phyloP scores from a whole-genome alignment of 2,888 invertebrate genomes.

The Heliothis peltigera region DNA sequence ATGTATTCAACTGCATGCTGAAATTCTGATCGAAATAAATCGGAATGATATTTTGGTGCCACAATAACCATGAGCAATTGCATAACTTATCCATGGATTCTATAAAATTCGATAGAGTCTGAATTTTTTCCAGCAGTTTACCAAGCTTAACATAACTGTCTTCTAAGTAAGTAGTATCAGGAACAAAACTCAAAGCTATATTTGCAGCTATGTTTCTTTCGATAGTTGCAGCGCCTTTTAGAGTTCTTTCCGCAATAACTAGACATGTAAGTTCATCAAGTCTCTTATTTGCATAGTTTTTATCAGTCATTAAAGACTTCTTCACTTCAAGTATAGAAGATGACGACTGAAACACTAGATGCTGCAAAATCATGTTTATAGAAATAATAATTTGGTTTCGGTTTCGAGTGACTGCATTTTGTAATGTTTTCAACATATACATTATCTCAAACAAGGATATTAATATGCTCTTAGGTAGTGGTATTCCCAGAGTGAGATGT shows the following conservation, averaged over 20 bases:
- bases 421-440: slow-evolving; percentile 94
- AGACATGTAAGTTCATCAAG: slow-evolving; percentile 93
- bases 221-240: slow-evolving; percentile 91
- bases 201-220: slow-evolving; percentile 92
- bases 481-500: slow-evolving; percentile 92
- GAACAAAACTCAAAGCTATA: slow-evolving; percentile 92
- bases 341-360: slow-evolving; percentile 93
- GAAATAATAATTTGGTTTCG: slow-evolving; percentile 93
- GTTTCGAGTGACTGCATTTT: slow-evolving; percentile 92
- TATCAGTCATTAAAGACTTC: slow-evolving; percentile 91
- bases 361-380: slow-evolving; percentile 94
- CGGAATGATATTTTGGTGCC: slow-evolving; percentile 94
- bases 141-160: slow-evolving; percentile 91
- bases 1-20: slow-evolving; percentile 91
- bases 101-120: slow-evolving; percentile 91
- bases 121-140: slow-evolving; percentile 91
- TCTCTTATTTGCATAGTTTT: slow-evolving; percentile 91
- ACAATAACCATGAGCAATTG: slow-evolving; percentile 94
- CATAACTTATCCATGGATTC: slow-evolving; percentile 90
- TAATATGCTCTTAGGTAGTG: slow-evolving; percentile 94
- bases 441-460: slow-evolving; percentile 94
- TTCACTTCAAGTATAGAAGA: slow-evolving; percentile 92
- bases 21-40: slow-evolving; percentile 94
- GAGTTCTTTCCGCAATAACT: slow-evolving; percentile 92
- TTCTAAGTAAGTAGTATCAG: slow-evolving; percentile 90